phyloP scores from a whole-genome alignment of 1,140 invertebrate species.

The Calycopis cecrops region DNA sequence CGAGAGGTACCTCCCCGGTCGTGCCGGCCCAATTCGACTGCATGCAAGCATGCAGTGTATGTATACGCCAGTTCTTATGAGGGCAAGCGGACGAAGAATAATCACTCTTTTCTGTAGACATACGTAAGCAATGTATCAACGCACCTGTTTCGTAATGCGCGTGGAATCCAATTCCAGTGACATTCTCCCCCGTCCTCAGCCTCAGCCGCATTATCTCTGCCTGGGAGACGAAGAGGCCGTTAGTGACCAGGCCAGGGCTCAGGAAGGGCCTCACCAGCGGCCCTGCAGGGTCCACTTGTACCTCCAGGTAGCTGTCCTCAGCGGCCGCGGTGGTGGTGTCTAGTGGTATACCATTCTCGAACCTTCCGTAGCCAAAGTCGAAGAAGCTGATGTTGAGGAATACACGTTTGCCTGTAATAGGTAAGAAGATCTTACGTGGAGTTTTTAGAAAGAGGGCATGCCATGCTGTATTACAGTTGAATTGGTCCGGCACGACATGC shows the following conservation, averaged over 20 bases:
- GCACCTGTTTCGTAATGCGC: slow-evolving; percentile 78
- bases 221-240: slow-evolving; percentile 78
- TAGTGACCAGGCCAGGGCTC: slow-evolving; percentile 67
- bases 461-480: too few species aligned
- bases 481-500: too few species aligned
- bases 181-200: slow-evolving; percentile 76
- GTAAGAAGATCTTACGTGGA: too few species aligned
- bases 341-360: slow-evolving; percentile 48
- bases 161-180: slow-evolving; percentile 76
- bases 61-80: too few species aligned
- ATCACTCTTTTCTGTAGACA: too few species aligned
- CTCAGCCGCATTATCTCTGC: slow-evolving; percentile 75
- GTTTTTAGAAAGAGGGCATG: too few species aligned
- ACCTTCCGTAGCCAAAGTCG: slow-evolving; percentile 70
- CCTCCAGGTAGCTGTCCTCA: slow-evolving; percentile 72
- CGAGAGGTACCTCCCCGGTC: too few species aligned
- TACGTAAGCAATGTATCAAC: slow-evolving; percentile 16
- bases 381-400: slow-evolving; percentile 80
- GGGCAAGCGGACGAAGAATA: too few species aligned
- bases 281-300: slow-evolving; percentile 72
- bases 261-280: slow-evolving; percentile 73
- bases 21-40: too few species aligned
- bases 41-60: too few species aligned
- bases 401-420: slow-evolving; percentile 75
- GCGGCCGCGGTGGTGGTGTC: slow-evolving; percentile 41